phyloP scores from a whole-genome alignment of 2,797 vertebrate genomes.

The Coracias cyanogaster region DNA sequence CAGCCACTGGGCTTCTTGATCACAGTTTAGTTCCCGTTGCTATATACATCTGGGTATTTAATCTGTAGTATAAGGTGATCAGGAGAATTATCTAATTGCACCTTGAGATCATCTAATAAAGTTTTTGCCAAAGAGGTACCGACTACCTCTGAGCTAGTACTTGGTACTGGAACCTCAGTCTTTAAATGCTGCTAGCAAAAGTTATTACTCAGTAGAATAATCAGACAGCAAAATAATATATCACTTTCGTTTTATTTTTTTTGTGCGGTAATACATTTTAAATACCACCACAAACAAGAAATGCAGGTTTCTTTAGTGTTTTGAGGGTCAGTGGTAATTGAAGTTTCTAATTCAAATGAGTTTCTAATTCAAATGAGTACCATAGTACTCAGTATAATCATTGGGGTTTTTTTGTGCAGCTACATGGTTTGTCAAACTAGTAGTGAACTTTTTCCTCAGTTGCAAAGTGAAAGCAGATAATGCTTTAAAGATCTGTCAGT shows the following conservation, averaged over 20 bases:
- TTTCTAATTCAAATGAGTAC: neutral
- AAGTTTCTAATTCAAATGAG: neutral
- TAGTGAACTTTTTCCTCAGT: neutral
- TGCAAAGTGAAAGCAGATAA: neutral
- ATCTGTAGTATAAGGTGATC: neutral
- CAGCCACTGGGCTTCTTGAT: neutral
- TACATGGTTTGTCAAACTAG: neutral
- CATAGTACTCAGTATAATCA: neutral
- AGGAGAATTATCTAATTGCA: neutral
- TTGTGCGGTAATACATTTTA: neutral
- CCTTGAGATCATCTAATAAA: neutral
- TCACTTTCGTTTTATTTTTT: neutral
- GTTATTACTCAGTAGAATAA: neutral
- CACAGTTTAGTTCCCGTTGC: neutral
- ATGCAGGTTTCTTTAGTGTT: neutral
- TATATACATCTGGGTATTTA: neutral
- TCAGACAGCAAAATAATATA: neutral
- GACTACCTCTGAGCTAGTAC: neutral
- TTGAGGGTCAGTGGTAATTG: neutral
- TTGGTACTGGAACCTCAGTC: neutral
- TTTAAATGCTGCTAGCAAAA: neutral
- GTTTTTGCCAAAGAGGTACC: neutral
- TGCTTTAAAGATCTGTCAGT: neutral
- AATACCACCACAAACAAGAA: neutral
- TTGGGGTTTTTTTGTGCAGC: neutral